Base-by-base conservation (phyloP, 2,113 vertebrate species). In the Myiozetetes cayanensis region DNA sequence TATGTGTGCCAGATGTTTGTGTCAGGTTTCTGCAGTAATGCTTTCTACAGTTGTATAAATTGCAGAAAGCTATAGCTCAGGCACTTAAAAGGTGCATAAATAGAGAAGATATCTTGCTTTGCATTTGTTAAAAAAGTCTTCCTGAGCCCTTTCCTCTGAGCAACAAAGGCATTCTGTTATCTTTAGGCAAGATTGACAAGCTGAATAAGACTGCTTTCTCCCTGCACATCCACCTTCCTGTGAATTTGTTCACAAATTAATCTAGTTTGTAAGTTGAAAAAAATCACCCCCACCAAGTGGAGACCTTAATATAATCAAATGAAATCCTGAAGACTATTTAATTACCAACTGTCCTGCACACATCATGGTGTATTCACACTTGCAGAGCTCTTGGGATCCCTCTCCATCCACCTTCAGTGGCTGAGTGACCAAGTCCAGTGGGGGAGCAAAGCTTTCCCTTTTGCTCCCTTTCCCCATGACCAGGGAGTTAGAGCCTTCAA, bases 361-460 rank as follows among this genome's bases (percentile, higher is more conserved):
- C 3, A 18, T 3, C 0, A 0, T 18, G 3, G 2, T 31, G 9
- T 43, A 11, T 13, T 39, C 37, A 65, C 27, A 44, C 7, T 28
- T 44, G 12, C 22, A 70, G 53, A 80, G 24, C 3, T 80, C 35
- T 67, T 73, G 31, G 2, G 11, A 47, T 8, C 11, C 1, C 0
- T 20, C 31, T 30, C 24, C 15, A 12, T n/a, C 30, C 41, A 30
- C 58, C 10, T 71, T 55, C 30, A n/a, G 5, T 22, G 18, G 2
- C 35, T 68, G 18, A 47, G 11, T 47, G 17, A 77, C 39, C 18
- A 41, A 53, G 43, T 13, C 15, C 1, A 2, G 16, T 2, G 2
- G 4, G 3, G 2, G 6, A 65, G 25, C 4, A 74, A 53, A 80
- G 17, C 8, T 58, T 14, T 80, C 25, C 15, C 22, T 83, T 62